These are phyloP conservation scores for Pollenia angustigena DNA, from an alignment of 2,888 invertebrate species.

Conservation along the genomic window DNA sequence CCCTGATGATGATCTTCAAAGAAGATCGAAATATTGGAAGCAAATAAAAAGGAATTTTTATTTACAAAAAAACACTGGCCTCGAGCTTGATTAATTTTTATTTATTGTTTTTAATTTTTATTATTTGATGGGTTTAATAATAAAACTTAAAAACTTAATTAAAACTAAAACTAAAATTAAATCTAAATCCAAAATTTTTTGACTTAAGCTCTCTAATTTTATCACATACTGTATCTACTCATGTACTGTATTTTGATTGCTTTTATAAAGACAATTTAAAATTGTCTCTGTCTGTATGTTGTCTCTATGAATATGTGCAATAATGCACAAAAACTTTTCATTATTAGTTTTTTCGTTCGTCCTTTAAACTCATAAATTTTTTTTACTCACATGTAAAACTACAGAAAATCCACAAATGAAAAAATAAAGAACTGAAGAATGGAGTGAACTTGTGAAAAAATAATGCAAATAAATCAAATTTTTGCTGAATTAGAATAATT, in stretches of 20 bases:
- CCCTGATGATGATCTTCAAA: too few species aligned
- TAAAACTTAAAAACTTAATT: too few species aligned
- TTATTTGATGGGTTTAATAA: too few species aligned
- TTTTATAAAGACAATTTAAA: slow-evolving; percentile 62
- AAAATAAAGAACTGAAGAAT: slow-evolving; percentile 1
- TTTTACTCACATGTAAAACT: slow-evolving; percentile 35
- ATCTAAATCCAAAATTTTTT: too few species aligned
- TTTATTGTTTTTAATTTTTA: too few species aligned
- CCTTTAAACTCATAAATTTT: slow-evolving; percentile 43
- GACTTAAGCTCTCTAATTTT: too few species aligned
- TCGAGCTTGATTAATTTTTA: too few species aligned
- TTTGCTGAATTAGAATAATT: slow-evolving; percentile 55
- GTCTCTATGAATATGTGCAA: slow-evolving; percentile 47
- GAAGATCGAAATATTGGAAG: too few species aligned
- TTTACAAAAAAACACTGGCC: too few species aligned
- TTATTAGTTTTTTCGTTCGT: slow-evolving; percentile 1
- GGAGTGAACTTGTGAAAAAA: slow-evolving; percentile 15
- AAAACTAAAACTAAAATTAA: too few species aligned
- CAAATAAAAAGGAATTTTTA: too few species aligned
- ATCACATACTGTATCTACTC: too few species aligned
- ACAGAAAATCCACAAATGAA: slow-evolving; percentile 7
- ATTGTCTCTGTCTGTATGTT: slow-evolving; percentile 52
- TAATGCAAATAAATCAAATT: slow-evolving; percentile 48
- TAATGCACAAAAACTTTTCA: slow-evolving; percentile 53
- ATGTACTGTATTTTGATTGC: slow-evolving; percentile 47